phyloP scores from a whole-genome alignment of 64 coral and sea anemone species.

The Hydrozoanthus tunicans region DNA sequence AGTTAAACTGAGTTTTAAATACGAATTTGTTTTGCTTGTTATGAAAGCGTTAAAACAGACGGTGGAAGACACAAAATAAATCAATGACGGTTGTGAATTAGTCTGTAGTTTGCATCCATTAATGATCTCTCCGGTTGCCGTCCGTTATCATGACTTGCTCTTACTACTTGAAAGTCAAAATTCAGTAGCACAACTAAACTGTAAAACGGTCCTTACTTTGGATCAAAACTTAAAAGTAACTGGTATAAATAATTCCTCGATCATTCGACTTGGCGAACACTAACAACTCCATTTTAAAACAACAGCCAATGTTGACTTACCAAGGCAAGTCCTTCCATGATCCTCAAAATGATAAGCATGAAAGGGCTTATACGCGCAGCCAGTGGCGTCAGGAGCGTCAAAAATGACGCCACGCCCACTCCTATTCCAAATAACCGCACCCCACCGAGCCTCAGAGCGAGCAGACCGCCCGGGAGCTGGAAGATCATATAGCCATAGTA shows the following conservation, averaged over 20 bases:
- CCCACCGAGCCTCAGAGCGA: slow-evolving; percentile 73
- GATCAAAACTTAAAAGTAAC: neutral
- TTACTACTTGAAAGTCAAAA: slow-evolving; percentile 19
- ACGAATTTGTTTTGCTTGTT: too few species aligned
- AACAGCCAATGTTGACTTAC: neutral
- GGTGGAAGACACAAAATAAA: slow-evolving; percentile 11
- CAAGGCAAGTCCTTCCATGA: slow-evolving; percentile 81
- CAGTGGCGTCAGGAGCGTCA: slow-evolving; percentile 72
- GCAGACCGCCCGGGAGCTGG: slow-evolving; percentile 81
- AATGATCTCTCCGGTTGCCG: slow-evolving; percentile 20
- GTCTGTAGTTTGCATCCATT: slow-evolving; percentile 11
- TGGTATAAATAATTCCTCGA: neutral
- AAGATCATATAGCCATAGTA: slow-evolving; percentile 96
- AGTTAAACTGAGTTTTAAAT: neutral
- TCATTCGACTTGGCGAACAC: neutral
- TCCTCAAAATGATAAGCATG: slow-evolving; percentile 68
- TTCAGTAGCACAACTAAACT: slow-evolving; percentile 21
- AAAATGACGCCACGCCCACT: slow-evolving; percentile 53
- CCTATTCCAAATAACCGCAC: slow-evolving; percentile 78
- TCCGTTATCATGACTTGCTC: slow-evolving; percentile 40
- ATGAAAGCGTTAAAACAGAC: neutral
- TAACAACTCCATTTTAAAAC: slow-evolving; percentile 1
- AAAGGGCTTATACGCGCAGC: slow-evolving; percentile 68
- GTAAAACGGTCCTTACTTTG: slow-evolving; percentile 6
- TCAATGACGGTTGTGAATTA: slow-evolving; percentile 9